Evolutionary conservation across 1,140 invertebrate genomes (phyloP), one percentile per base, ranked within the genome.

Genomic region (Drosophila nigrodunni): DNA sequence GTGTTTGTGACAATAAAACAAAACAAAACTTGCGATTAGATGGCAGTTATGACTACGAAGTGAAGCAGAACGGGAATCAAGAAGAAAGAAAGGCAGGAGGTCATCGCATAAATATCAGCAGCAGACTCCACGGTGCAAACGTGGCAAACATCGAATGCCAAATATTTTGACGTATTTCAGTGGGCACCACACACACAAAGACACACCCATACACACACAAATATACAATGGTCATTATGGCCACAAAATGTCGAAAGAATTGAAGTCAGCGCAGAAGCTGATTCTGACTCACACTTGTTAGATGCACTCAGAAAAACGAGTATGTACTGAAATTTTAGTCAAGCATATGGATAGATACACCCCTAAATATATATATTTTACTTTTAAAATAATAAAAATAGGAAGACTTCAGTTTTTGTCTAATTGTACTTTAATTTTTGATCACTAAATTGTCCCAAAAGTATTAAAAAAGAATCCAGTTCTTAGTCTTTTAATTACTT

Each of bases 101-200:
- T 21, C 35, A 54, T 54, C 61, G 80, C 85, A 83, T 88, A 88
- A 89, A 88, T 88, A 89, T 89, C 70, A 70, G 75, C 50, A 68
- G 65, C 46, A 52, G 74, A 21, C 15, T 18, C 61, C 35, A 66
- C 58, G 67, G 64, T 74, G 60, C 68, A 46, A 58, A 74, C 71
- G 77, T 74, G 71, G 71, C 71, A 80, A 80, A 70, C 85, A 89
- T 89, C 85, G 85, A 89, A 89, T 85, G 86, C 80, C 85, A 89
- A 89, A 89, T 89, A 89, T 89, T 89, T 89, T 89, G 85, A 89
- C 78, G 85, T 90, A 85, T 89, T 85, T 89, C 85, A 69, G 66
- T 70, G 66, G 74, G n/a, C 58, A 50, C 30, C 54, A 41, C 15
- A 21, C 46, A 47, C 15, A 47, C 15, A 43, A 10, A 41, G 10